Evolutionary conservation across 1,140 invertebrate genomes (phyloP).

Genomic region (Aleiodes sp.): DNA sequence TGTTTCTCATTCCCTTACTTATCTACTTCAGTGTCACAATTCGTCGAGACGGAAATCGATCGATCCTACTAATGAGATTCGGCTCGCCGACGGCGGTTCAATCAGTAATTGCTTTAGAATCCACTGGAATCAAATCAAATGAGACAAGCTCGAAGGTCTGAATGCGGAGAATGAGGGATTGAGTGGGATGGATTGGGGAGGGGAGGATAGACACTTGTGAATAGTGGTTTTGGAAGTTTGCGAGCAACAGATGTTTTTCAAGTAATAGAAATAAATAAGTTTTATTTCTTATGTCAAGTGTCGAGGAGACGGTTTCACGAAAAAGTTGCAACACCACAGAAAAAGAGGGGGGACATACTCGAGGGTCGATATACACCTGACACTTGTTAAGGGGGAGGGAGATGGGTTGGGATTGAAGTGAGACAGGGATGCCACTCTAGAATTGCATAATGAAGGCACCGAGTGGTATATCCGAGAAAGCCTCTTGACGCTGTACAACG

Average conservation of each 20-base stretch:
- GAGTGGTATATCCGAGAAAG: slow-evolving; percentile 27
- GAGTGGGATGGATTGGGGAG: no score
- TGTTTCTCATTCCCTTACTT: neutral
- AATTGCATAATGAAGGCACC: slow-evolving; percentile 36
- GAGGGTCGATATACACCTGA: slow-evolving; percentile 15
- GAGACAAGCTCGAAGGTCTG: neutral
- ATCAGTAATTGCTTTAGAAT: slow-evolving; percentile 30
- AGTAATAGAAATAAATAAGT: neutral
- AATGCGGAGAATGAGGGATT: neutral
- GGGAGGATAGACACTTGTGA: no score
- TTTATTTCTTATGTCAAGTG: neutral
- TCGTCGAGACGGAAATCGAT: slow-evolving; percentile 19
- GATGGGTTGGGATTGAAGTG: neutral
- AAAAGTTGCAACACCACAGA: neutral
- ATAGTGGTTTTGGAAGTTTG: neutral
- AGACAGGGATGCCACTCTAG: slow-evolving; percentile 26
- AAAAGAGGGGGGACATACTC: neutral
- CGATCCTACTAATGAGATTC: slow-evolving; percentile 34
- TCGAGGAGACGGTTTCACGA: neutral
- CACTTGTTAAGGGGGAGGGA: slow-evolving; percentile 13
- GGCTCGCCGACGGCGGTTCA: slow-evolving; percentile 22
- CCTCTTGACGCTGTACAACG: slow-evolving; percentile 23
- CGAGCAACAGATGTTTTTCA: neutral
- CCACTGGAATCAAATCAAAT: slow-evolving; percentile 15
- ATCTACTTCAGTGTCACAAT: neutral